Conservation (phyloP, 2,113 vertebrate genomes). For the Carlito syrichta region DNA sequence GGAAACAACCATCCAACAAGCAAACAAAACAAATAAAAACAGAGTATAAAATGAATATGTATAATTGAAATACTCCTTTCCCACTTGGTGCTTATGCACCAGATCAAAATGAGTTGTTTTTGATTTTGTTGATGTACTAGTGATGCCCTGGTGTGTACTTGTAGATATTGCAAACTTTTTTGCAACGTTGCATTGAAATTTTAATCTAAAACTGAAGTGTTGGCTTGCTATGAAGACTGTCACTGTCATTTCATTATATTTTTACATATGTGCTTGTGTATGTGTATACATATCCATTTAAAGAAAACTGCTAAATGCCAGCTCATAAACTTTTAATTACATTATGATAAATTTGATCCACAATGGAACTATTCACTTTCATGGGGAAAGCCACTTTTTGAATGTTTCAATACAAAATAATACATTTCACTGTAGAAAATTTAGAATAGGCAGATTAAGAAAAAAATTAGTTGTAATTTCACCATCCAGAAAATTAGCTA, state of each 20-base stretch:
- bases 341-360: constrained; percentile 11
- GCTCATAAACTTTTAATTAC: neutral
- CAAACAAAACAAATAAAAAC: neutral
- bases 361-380: neutral
- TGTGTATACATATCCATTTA: neutral
- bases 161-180: neutral
- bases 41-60: neutral
- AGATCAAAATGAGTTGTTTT: neutral
- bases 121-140: neutral
- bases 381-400: neutral
- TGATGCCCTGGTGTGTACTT: neutral
- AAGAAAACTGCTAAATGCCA: neutral
- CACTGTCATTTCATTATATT: neutral
- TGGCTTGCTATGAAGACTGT: neutral
- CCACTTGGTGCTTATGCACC: neutral
- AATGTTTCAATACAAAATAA: neutral
- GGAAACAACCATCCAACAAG: neutral
- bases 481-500: neutral
- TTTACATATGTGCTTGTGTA: neutral
- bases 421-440: neutral
- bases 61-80: neutral
- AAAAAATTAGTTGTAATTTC: neutral
- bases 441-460: neutral
- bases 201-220: neutral
- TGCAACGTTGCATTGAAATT: constrained; percentile 12